phyloP scores from a whole-genome alignment of 2,797 vertebrate species.

The Mycteria americana region DNA sequence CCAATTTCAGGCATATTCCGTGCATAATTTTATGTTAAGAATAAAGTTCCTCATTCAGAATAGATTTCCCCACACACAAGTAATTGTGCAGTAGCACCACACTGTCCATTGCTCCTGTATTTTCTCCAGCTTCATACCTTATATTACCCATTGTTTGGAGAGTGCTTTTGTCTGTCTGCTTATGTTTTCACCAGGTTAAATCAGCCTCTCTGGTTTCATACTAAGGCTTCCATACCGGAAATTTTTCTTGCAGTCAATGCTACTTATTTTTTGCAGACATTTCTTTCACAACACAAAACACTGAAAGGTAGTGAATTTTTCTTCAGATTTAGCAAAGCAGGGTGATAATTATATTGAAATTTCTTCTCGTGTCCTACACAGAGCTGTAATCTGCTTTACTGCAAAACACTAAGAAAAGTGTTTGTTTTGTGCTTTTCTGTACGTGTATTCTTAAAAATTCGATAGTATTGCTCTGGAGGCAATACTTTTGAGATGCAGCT shows the following conservation, averaged over 20 bases:
- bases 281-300: not conserved
- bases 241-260: not conserved
- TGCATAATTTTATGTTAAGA: not conserved
- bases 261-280: not conserved
- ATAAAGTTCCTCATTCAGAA: not conserved
- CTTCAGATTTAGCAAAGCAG: not conserved
- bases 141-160: not conserved
- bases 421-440: not conserved
- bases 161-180: not conserved
- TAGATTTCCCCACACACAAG: not conserved
- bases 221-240: not conserved
- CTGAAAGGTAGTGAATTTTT: not conserved
- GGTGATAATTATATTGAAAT: not conserved
- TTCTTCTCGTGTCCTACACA: not conserved
- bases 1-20: not conserved
- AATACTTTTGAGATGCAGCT: not conserved
- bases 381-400: not conserved
- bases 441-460: not conserved
- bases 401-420: not conserved
- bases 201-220: not conserved
- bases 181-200: not conserved
- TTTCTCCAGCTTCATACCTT: not conserved
- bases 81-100: not conserved
- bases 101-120: not conserved
- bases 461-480: not conserved